phyloP scores from a whole-genome alignment of 2,797 vertebrate species.

The Yasuhikotakia modesta region DNA sequence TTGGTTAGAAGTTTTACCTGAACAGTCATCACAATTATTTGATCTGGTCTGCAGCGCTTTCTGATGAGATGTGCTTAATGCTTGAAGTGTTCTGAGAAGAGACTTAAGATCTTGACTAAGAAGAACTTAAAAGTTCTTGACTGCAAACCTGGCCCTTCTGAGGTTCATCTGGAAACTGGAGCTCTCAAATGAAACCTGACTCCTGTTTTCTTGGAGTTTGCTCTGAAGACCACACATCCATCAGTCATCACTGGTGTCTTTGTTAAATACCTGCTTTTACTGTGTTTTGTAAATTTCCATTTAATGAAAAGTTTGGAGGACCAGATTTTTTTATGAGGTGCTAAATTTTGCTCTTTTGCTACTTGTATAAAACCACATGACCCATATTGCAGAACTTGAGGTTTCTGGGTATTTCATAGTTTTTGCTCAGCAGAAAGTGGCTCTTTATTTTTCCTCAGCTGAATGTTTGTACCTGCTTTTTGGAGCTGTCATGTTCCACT shows the following conservation, averaged over 20 bases:
- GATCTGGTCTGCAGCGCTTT: background rate
- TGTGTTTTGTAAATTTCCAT: conserved; percentile 7
- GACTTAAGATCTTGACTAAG: background rate
- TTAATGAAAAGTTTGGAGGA: conserved; percentile 23
- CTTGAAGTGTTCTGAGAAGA: background rate
- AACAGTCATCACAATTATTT: background rate
- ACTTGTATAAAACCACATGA: conserved; percentile 5
- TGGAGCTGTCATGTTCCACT: background rate
- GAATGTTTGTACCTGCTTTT: background rate
- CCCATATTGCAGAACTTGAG: background rate
- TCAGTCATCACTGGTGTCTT: background rate
- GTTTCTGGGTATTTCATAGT: background rate
- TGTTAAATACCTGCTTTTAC: conserved; percentile 1
- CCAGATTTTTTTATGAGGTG: conserved; percentile 43
- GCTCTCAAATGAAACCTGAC: conserved; percentile 38
- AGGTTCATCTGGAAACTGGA: background rate
- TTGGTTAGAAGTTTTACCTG: background rate
- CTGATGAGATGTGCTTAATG: background rate
- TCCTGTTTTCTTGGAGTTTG: conserved; percentile 9
- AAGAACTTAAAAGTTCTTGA: no score
- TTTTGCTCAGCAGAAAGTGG: background rate
- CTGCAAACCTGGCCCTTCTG: background rate
- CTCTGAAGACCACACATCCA: conserved; percentile 3
- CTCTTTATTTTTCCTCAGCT: background rate
- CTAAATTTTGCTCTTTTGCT: conserved; percentile 4